Evolutionary conservation across 2,888 invertebrate species (phyloP).

Genomic region (Campoplex capitator): DNA sequence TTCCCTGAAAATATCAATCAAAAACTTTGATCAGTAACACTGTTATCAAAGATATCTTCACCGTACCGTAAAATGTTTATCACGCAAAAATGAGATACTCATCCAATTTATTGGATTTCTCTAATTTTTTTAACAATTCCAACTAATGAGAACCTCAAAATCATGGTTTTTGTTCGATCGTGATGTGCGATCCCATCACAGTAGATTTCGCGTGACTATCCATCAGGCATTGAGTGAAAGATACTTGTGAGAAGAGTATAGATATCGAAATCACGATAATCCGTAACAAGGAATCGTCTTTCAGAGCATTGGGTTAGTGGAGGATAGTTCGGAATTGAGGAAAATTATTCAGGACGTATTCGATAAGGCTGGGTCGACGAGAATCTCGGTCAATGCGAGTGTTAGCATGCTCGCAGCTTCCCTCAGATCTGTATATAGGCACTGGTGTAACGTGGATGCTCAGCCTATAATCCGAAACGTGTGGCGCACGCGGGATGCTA

Average conservation of each 20-base stretch:
- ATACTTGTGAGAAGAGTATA: background rate
- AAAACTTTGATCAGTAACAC: background rate
- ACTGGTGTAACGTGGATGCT: slow-evolving; percentile 23
- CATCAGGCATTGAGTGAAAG: no score
- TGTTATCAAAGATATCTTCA: background rate
- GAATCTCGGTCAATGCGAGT: slow-evolving; percentile 54
- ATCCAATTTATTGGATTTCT: background rate
- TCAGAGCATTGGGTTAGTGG: background rate
- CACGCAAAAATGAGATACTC: background rate
- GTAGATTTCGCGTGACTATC: background rate
- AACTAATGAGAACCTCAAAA: background rate
- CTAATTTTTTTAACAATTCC: background rate
- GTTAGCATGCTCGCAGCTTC: slow-evolving; percentile 8
- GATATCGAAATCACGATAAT: slow-evolving; percentile 1
- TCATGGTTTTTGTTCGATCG: background rate
- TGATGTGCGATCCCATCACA: background rate
- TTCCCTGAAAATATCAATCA: background rate
- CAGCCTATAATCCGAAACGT: slow-evolving; percentile 50
- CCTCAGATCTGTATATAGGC: slow-evolving; percentile 11
- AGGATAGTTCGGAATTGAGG: slow-evolving; percentile 42
- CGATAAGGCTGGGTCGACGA: slow-evolving; percentile 39
- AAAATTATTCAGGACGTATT: slow-evolving; percentile 64
- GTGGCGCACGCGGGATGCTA: slow-evolving; percentile 13
- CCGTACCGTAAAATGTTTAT: background rate
- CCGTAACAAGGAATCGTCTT: background rate